These are phyloP conservation scores for Eulemur albifrons DNA, from an alignment of 2,797 vertebrate species.

Conservation along the genomic window DNA sequence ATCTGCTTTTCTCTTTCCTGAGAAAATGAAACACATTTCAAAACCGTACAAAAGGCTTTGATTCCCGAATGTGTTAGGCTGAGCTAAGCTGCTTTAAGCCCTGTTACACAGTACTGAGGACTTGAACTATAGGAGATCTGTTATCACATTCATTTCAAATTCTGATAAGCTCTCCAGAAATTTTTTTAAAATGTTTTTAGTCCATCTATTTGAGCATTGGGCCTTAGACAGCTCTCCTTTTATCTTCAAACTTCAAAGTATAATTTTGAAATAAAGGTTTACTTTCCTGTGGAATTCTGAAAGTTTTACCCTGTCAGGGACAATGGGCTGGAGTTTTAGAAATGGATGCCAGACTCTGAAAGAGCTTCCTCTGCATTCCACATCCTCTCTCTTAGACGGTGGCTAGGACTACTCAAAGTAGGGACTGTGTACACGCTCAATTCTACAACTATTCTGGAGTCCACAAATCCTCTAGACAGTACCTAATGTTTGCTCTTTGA, in stretches of 20 bases:
- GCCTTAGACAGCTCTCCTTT: constrained; percentile 63
- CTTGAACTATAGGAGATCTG: constrained; percentile 23
- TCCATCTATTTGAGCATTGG: constrained; percentile 48
- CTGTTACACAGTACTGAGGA: background rate
- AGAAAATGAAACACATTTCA: constrained; percentile 68
- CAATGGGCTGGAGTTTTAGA: background rate
- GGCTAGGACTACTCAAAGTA: background rate
- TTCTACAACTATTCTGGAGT: background rate
- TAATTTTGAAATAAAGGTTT: constrained; percentile 68
- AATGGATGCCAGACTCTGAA: background rate
- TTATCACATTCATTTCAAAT: constrained; percentile 63
- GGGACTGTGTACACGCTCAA: background rate
- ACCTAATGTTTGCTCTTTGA: background rate
- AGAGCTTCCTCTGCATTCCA: background rate
- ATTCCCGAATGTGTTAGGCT: background rate
- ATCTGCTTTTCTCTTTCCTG: constrained; percentile 31
- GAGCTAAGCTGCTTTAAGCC: constrained; percentile 49
- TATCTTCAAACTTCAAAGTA: constrained; percentile 75
- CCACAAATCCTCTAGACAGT: too few species aligned
- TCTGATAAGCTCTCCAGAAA: constrained; percentile 59
- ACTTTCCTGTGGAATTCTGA: constrained; percentile 49
- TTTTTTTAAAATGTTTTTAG: constrained; percentile 48
- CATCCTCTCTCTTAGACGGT: background rate
- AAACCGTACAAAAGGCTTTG: constrained; percentile 52
- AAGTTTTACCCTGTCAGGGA: constrained; percentile 34